Percentiles rank a stretch among this genome's conserved stretches.
phyloP scores from a whole-genome alignment of 2,888 invertebrate genomes.

The Drosophila anomelani region DNA sequence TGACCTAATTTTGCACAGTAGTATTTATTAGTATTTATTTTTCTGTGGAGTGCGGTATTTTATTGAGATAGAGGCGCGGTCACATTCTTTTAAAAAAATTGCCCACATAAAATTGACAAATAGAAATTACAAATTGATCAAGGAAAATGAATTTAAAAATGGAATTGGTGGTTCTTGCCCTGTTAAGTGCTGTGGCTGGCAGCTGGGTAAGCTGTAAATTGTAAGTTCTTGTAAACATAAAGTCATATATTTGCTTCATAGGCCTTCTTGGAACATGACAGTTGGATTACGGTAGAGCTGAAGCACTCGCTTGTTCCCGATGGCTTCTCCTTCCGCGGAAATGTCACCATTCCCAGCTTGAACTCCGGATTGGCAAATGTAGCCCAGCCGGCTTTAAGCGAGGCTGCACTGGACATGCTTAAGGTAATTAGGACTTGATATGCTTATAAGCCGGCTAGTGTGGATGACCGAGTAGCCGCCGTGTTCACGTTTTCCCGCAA shows the following conservation, averaged over 20 bases:
- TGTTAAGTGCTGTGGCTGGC: conserved; percentile 45
- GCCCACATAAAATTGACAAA: conserved; percentile 8
- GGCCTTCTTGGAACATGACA: conserved; percentile 90
- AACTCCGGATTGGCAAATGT: conserved; percentile 88
- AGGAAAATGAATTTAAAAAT: conserved; percentile 19
- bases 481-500: neutral
- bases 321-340: conserved; percentile 88
- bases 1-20: too few relatives aligned
- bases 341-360: conserved; percentile 89
- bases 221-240: too few relatives aligned
- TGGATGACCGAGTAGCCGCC: too few relatives aligned
- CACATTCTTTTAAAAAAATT: too few relatives aligned
- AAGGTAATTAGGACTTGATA: conserved; percentile 84
- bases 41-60: too few relatives aligned
- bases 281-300: conserved; percentile 89
- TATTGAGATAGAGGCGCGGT: too few relatives aligned
- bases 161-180: conserved; percentile 15
- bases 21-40: too few relatives aligned
- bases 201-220: conserved; percentile 37
- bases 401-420: conserved; percentile 86
- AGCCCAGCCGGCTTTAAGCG: conserved; percentile 87
- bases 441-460: neutral
- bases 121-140: neutral
- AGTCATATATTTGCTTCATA: conserved; percentile 59
- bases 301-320: conserved; percentile 88